phyloP scores from a whole-genome alignment of 2,888 invertebrate genomes.

The Rhopalosiphum nymphaeae region DNA sequence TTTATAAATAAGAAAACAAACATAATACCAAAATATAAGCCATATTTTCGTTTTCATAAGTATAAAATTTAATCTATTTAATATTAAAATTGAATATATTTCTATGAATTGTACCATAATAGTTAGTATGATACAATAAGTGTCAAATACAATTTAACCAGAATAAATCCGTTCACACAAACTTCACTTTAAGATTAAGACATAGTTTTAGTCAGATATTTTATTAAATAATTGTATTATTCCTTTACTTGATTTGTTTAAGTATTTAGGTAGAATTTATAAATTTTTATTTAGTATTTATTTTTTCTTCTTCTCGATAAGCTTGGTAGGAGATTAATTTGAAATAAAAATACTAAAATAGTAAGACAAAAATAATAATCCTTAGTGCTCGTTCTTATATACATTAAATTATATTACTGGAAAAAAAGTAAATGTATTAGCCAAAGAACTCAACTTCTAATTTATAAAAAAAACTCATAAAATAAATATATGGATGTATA shows the following conservation, averaged over 20 bases:
- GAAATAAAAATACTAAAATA: neutral
- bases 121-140: neutral
- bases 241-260: neutral
- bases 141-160: neutral
- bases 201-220: neutral
- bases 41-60: neutral
- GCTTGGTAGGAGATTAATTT: neutral
- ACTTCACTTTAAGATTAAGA: neutral
- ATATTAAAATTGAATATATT: neutral
- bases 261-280: neutral
- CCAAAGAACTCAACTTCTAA: neutral
- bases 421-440: neutral
- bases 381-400: neutral
- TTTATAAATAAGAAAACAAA: neutral
- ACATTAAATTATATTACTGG: neutral
- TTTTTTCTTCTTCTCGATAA: neutral
- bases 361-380: neutral
- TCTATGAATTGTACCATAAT: neutral
- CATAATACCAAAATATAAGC: neutral
- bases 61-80: neutral
- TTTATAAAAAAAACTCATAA: neutral
- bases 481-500: neutral
- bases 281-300: too few relatives aligned
- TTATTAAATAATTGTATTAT: neutral
- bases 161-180: neutral